These are phyloP conservation scores for Charaxes varanes DNA, from an alignment of 1,140 invertebrate species.

Conservation along the genomic window DNA sequence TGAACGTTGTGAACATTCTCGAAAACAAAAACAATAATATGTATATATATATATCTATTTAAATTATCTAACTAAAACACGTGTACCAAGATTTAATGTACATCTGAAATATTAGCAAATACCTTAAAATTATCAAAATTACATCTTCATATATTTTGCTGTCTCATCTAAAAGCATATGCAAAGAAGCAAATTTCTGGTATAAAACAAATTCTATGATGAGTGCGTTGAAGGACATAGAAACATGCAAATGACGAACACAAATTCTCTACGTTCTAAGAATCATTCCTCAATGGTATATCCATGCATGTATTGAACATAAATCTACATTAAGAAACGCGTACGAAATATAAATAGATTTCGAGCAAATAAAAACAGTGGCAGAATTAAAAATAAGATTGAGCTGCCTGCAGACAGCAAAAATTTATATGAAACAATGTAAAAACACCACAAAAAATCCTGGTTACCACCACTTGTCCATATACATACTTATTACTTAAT, in stretches of 20 bases:
- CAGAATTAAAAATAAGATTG: conserved; percentile 16
- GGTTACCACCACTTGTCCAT: conserved; percentile 37
- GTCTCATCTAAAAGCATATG: conserved; percentile 52
- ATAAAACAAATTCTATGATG: conserved; percentile 49
- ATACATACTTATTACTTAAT: conserved; percentile 17
- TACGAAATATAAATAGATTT: conserved; percentile 6
- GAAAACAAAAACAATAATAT: conserved; percentile 19
- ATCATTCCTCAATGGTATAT: conserved; percentile 20
- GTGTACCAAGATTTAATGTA: conserved; percentile 64
- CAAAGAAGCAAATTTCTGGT: conserved; percentile 41
- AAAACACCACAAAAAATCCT: conserved; percentile 51
- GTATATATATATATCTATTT: conserved; percentile 18
- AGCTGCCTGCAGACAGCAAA: conserved; percentile 49
- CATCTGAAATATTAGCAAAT: conserved; percentile 9
- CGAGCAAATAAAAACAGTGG: conserved; percentile 20
- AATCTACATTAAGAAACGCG: conserved; percentile 12
- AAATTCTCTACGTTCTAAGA: conserved; percentile 23
- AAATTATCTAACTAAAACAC: conserved; percentile 52
- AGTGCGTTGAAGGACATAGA: conserved; percentile 66
- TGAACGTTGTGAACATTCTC: conserved; percentile 16
- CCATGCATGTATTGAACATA: conserved; percentile 19
- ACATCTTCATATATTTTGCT: conserved; percentile 51
- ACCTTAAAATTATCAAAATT: conserved; percentile 11
- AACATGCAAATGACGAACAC: conserved; percentile 48
- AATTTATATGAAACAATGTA: conserved; percentile 24